A percentile compares a stretch with the other conserved stretches of the same genome.
phyloP scores from a whole-genome alignment of 1,140 invertebrate species.

The Hermetia illucens region DNA sequence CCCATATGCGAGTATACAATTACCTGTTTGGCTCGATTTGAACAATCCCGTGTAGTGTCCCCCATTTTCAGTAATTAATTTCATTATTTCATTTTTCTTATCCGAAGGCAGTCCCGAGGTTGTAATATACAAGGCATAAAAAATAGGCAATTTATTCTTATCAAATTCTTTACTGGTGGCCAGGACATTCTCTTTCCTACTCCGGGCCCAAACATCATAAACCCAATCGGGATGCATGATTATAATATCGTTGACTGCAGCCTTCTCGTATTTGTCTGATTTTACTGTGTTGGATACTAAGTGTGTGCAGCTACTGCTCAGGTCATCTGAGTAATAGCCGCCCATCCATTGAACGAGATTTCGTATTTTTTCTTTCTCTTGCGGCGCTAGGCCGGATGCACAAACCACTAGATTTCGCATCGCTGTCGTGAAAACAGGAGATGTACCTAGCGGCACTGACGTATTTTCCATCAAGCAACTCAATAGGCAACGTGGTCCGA shows the following conservation, averaged over 20 bases:
- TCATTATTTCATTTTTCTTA: conserved; percentile 51
- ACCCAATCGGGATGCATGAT: conserved; percentile 72
- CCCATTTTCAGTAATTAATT: conserved; percentile 57
- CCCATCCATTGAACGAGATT: conserved; percentile 68
- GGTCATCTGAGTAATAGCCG: conserved; percentile 53
- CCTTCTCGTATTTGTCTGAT: conserved; percentile 64
- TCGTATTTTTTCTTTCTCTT: conserved; percentile 48
- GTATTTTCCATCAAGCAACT: conserved; percentile 52
- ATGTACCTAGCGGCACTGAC: conserved; percentile 56
- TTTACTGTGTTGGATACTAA: conserved; percentile 60
- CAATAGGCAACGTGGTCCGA: conserved; percentile 67
- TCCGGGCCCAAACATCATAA: conserved; percentile 58
- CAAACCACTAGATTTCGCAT: conserved; percentile 64
- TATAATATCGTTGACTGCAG: conserved; percentile 50
- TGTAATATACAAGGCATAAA: conserved; percentile 63
- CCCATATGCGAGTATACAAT: too few relatives aligned
- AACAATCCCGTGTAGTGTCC: conserved; percentile 41
- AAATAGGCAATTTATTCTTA: conserved; percentile 56
- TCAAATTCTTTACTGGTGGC: conserved; percentile 49
- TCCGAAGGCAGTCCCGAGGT: conserved; percentile 54
- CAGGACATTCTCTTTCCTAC: conserved; percentile 38
- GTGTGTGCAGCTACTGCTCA: conserved; percentile 64
- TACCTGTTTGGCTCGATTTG: conserved; percentile 15
- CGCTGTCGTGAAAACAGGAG: conserved; percentile 64
- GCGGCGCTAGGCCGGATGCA: conserved; percentile 49